Evolutionary conservation across 2,113 vertebrate genomes (phyloP), one percentile per base, ranked within the genome.

Genomic region (Pterocles gutturalis): DNA sequence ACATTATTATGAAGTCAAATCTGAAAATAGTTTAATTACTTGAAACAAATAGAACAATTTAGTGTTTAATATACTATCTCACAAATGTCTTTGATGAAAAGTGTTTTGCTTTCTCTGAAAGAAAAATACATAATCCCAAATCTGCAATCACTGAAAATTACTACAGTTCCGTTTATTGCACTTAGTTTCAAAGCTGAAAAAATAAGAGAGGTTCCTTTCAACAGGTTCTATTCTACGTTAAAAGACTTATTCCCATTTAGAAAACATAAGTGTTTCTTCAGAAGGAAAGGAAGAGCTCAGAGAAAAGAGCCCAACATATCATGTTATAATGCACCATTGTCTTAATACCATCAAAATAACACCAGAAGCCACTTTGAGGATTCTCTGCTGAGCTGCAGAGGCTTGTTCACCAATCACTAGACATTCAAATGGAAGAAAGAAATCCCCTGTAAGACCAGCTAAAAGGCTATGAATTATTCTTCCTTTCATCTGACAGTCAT

Each of bases 311-410:
- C 24, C 4, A 13, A 78, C 75, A 87, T 95, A 95, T 64, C 89
- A 93, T 41, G 62, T 87, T 85, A 81, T 97, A 98, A 97, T 90
- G 71, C 93, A 92, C 70, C 73, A 95, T 96, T 98, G 96, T 98
- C 97, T 98, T 98, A 96, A 97, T 96, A 95, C 89, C 92, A 91
- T 92, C 96, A 96, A 97, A 98, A 98, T 94, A 97, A 95, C 62
- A 96, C 65, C 84, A 96, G 95, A 97, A 94, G 41, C 85, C 86
- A 92, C 85, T 97, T 97, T 6, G 87, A 93, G 83, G 70, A 93
- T 96, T 97, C 96, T 93, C 92, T 96, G 71, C 58, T 85, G 79
- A 95, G 58, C 95, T 93, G 90, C 91, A 97, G 72, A 96, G 84
- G 84, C 96, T 95, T 95, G 88, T 96, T 98, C 96, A 95, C 81